Conservation (phyloP, 2,113 vertebrate species). For the Tragelaphus strepsiceros region DNA sequence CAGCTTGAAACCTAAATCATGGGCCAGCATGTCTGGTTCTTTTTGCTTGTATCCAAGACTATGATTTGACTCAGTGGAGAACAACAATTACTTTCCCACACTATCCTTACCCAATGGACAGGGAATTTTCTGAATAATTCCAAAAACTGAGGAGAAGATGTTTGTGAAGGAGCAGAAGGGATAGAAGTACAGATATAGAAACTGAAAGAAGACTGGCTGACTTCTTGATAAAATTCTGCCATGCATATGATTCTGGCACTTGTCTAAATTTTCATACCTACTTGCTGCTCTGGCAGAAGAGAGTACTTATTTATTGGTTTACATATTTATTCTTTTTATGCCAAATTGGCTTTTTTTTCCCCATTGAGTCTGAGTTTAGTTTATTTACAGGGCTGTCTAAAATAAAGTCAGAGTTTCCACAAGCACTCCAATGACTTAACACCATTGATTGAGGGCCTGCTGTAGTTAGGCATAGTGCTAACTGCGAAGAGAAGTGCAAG, state of each 20-base stretch:
- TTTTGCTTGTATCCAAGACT: background rate
- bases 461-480: background rate
- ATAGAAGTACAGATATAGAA: background rate
- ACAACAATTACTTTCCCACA: background rate
- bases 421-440: background rate
- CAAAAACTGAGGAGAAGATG: background rate
- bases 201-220: background rate
- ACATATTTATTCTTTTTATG: background rate
- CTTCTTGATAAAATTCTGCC: background rate
- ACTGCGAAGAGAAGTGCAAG: background rate
- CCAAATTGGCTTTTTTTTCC: background rate
- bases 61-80: background rate
- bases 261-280: background rate
- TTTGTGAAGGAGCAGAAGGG: background rate
- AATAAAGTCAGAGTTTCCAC: background rate
- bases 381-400: background rate
- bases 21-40: background rate
- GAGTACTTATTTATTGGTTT: background rate
- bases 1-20: background rate
- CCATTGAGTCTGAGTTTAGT: background rate
- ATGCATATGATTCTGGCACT: background rate
- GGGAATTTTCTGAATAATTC: background rate
- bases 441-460: background rate
- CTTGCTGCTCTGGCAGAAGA: background rate
- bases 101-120: background rate